Evolutionary conservation across 1,140 invertebrate species (phyloP).

Genomic region (Asobara japonica): DNA sequence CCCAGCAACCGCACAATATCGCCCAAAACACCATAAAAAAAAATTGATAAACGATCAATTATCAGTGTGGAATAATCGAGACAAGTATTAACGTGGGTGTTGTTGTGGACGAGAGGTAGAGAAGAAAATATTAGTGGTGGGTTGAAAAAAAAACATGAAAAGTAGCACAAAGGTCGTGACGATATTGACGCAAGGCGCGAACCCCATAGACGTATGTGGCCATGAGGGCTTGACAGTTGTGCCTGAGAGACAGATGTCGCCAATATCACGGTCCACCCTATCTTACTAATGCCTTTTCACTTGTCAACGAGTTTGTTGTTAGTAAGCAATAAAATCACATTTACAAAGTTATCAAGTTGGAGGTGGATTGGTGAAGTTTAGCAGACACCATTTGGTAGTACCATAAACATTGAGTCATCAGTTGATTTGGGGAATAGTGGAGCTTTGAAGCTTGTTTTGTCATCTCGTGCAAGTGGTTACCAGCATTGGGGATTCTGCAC

Average conservation of each 20-base stretch:
- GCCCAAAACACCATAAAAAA: not conserved
- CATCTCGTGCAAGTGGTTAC: too few species aligned
- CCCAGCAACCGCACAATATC: constrained; percentile 27
- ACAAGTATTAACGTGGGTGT: not conserved
- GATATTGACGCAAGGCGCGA: constrained; percentile 49
- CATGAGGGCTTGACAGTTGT: constrained; percentile 43
- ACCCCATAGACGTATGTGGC: constrained; percentile 36
- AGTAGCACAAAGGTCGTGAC: constrained; percentile 18
- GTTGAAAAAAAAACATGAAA: constrained; percentile 2
- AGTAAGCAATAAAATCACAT: constrained; percentile 13
- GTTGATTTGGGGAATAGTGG: too few species aligned
- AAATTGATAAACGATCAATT: not conserved
- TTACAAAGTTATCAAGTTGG: not conserved
- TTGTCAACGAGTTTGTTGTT: constrained; percentile 36
- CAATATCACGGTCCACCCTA: constrained; percentile 54
- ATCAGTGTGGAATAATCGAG: not conserved
- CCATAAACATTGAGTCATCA: too few species aligned
- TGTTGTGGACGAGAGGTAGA: not conserved
- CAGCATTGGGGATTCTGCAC: too few species aligned
- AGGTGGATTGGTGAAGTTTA: not conserved
- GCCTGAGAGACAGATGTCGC: constrained; percentile 49
- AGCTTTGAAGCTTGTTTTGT: too few species aligned
- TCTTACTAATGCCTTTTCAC: constrained; percentile 35
- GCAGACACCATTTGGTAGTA: too few species aligned
- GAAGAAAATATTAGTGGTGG: too few species aligned